A percentile compares a stretch with the other conserved stretches of the same genome.
These are phyloP conservation scores for Burhinus bistriatus DNA, from an alignment of 2,113 vertebrate species.

Conservation along the genomic window DNA sequence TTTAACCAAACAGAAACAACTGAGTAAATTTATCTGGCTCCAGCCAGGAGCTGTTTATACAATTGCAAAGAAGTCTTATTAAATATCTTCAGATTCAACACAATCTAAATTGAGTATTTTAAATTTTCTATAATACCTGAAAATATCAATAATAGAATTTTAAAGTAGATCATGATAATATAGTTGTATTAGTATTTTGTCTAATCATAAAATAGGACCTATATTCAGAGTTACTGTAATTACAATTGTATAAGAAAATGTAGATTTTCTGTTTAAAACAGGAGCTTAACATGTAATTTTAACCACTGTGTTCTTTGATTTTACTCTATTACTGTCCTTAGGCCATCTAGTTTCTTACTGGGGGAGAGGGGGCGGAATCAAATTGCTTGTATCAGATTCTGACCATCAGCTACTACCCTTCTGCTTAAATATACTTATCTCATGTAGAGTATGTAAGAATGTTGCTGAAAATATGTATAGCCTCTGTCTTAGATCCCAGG, in stretches of 20 bases:
- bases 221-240: not conserved
- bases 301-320: not conserved
- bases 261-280: constrained; percentile 18
- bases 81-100: not conserved
- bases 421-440: constrained; percentile 15
- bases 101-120: not conserved
- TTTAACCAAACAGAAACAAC: not conserved
- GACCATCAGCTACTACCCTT: not conserved
- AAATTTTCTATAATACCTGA: not conserved
- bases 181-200: constrained; percentile 16
- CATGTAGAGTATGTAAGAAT: not conserved
- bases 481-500: constrained; percentile 79
- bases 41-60: not conserved
- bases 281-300: constrained; percentile 11
- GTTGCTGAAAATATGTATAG: constrained; percentile 42
- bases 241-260: not conserved
- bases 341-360: not conserved
- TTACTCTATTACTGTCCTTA: not conserved
- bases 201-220: not conserved
- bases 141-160: constrained; percentile 9
- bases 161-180: not conserved
- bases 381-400: constrained; percentile 16
- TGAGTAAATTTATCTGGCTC: not conserved
- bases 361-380: not conserved
- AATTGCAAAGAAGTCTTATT: not conserved